Base-by-base conservation (phyloP, 1,140 invertebrate genomes). In the Aphelenchoides fujianensis region DNA sequence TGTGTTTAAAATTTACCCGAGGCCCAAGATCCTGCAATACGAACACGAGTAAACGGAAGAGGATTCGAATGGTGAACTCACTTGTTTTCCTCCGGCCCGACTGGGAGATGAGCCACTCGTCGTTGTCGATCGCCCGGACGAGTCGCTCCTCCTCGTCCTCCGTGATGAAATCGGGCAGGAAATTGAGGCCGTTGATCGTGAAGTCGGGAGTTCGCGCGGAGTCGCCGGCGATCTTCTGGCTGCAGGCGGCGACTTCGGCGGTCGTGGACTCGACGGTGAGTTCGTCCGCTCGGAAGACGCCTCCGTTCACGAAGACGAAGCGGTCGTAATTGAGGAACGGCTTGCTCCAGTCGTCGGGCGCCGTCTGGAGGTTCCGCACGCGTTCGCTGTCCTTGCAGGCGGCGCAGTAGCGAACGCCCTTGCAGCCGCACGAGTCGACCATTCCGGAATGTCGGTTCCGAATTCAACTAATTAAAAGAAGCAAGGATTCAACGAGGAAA, bases 1-100 rank as follows among this genome's bases (percentile, higher is more conserved):
- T 89, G 82, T 93, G 95, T 82, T 97, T 98, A 82, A 98, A 98
- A 86, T 98, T 98, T 28, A 94, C 94, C 87, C 97, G 97, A 1
- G 96, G 95, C 12, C 96, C 96, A 88, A 90, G 98, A 86, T 98
- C 97, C 89, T 92, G 82, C 59, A 85, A 84, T 83, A 81, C 64
- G 55, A 71, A 78, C 76, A 61, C n/a, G n/a, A n/a, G n/a, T n/a
- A n/a, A 68, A 3, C 71, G 59, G 73, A 36, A 36, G 35, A 3
- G 9, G 41, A 5, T 57, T 32, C 16, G 52, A 31, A 35, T n/a
- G 2, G n/a, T 35, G 72, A 27, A 34, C 2, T 16, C 12, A 75
- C 68, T n/a, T 70, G 75, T 53, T 73, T n/a, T 75, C 16, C 55
- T 62, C 35, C 96, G 88, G 2, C 95, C 96, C 85, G 94, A 97